Percentiles rank a stretch among this genome's conserved stretches.
Conservation (phyloP, 2,113 vertebrate genomes). For the Recurvirostra avosetta region DNA sequence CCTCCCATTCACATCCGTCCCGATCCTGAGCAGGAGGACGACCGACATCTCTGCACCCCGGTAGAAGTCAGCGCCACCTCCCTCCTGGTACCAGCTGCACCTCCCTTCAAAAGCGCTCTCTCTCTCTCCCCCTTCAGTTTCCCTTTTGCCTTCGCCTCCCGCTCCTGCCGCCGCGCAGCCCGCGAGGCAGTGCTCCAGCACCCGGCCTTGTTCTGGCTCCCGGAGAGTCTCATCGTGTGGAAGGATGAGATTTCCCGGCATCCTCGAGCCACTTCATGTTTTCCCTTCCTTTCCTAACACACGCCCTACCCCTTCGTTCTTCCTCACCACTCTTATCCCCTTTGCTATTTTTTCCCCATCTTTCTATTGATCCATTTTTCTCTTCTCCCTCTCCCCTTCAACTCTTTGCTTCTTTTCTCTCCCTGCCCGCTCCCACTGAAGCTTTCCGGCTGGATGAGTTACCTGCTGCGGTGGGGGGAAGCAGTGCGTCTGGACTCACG, state of each 20-base stretch:
- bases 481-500: not conserved
- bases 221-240: not conserved
- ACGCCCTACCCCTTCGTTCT: not conserved
- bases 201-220: not conserved
- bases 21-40: not conserved
- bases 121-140: not conserved
- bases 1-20: not conserved
- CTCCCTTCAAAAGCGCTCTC: not conserved
- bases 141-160: not conserved
- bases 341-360: not conserved
- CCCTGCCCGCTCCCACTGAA: not conserved
- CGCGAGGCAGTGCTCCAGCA: not conserved
- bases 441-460: not conserved
- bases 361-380: not conserved
- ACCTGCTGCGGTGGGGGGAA: not conserved
- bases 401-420: not conserved
- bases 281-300: not conserved
- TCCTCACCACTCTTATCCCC: not conserved
- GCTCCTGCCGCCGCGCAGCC: not conserved
- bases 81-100: not conserved
- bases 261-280: not conserved
- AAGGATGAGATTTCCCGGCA: not conserved
- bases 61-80: not conserved
- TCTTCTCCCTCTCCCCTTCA: not conserved
- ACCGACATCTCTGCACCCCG: rapidly evolving